Evolutionary conservation across 1,140 invertebrate species (phyloP).

Genomic region (Melitaea cinxia): DNA sequence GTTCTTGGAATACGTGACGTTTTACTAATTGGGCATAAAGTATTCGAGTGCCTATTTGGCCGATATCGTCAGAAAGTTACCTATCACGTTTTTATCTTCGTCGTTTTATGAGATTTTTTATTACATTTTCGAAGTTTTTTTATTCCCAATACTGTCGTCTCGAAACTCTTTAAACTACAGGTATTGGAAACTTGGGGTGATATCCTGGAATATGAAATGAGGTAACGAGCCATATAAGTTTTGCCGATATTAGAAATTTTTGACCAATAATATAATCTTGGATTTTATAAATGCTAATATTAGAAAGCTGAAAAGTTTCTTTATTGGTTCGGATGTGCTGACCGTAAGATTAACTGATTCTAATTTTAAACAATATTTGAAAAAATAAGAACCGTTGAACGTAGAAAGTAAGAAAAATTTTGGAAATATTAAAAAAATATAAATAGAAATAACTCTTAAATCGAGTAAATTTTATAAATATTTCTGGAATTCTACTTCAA

Average conservation of each 20-base stretch:
- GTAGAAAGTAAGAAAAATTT: no score
- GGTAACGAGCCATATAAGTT: neutral
- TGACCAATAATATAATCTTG: neutral
- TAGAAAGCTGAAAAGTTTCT: no score
- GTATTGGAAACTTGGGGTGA: conserved; percentile 1
- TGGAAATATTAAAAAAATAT: no score
- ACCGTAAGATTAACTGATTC: no score
- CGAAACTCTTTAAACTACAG: neutral
- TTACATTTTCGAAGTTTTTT: neutral
- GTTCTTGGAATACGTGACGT: conserved; percentile 33
- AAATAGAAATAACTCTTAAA: no score
- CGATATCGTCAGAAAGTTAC: conserved; percentile 24
- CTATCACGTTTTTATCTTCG: conserved; percentile 13
- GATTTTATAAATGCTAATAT: no score
- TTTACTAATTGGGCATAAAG: conserved; percentile 40
- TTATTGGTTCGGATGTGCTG: no score
- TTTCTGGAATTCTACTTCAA: no score
- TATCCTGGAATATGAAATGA: conserved; percentile 11
- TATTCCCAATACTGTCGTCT: neutral
- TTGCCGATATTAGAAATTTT: neutral
- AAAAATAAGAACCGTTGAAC: no score
- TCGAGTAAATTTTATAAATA: no score
- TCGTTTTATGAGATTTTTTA: conserved; percentile 4
- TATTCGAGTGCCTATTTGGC: conserved; percentile 32
- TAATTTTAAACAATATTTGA: no score